Base-by-base conservation (phyloP, 2,888 invertebrate species). In the Mimas tiliae region DNA sequence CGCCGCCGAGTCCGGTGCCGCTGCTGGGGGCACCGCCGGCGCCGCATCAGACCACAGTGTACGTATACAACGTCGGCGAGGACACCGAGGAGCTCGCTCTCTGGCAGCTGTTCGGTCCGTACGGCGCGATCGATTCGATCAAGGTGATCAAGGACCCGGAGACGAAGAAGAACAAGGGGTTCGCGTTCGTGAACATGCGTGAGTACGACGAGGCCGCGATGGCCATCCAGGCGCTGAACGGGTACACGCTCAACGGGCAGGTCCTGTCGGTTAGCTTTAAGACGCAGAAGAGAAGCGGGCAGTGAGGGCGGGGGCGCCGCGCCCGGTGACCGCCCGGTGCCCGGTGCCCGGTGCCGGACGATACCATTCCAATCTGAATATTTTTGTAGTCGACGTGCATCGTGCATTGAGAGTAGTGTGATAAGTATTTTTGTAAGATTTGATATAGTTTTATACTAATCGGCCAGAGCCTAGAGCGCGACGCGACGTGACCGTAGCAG, bases 361-460 rank as follows among this genome's bases (percentile, higher is more conserved):
- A 82, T 92, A 93, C 91, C 94, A 94, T 94, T 94, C 94, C 94
- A 94, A 91, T 92, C 93, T 90, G 83, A 89, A 92, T 93, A 94
- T 93, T 93, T 93, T 93, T 93, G 89, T 93, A 94, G 93, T 89
- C 82, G 88, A 90, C 90, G 88, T 84, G 88, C 87, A 88, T 89
- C 89, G 91, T 92, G 89, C 89, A 19, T 19, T 50, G 19, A 91
- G 87, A 93, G 62, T 93, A 93, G 91, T 88, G 85, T 84, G 88
- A 89, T 93, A 93, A 94, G 93, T 93, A 93, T 93, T 94, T 94
- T 94, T 93, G 89, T 94, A 94, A 93, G 93, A 90, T 90, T 91
- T 88, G 88, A 90, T 85, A 88, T 93, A 91, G 90, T 91, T 92
- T 90, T 91, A 86, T 90, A 91, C 85, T 87, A 85, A 90, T 38